Evolutionary conservation across 2,888 invertebrate species (phyloP), one percentile per base, ranked within the genome.

Genomic region (Chirona hameri): DNA sequence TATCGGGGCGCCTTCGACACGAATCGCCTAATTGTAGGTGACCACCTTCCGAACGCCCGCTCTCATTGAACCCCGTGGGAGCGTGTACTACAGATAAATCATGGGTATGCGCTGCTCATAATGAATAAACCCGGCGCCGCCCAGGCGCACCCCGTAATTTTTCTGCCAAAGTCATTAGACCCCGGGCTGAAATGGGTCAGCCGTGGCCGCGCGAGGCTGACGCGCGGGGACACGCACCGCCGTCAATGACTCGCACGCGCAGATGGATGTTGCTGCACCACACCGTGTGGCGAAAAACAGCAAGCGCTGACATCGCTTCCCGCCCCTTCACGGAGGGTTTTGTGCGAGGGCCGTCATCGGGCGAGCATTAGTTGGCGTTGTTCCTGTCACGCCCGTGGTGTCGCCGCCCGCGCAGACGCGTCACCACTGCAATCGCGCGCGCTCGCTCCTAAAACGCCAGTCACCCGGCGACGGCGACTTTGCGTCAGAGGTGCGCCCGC

Each of bases 111-210:
- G 65, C 65, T 10, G 65, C 10, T 3, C 65, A n/a, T 65, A 65
- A 65, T 65, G 65, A 65, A 65, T 65, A 65, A 65, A 65, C 65
- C 65, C 65, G 65, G 27, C 27, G 27, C 65, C 65, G 65, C 65
- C 65, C 65, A 5, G 52, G 27, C 27, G 65, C 10, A 27, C 65
- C 65, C 65, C 65, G 10, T 65, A 65, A 65, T 65, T 65, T 27
- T 4, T n/a, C 65, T 27, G 65, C 65, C n/a, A n/a, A n/a, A n/a
- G 27, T 65, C 65, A 65, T 65, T 65, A 65, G 60, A 14, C n/a
- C 65, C n/a, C n/a, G n/a, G 7, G 65, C 27, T 27, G 65, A 65
- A 65, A n/a, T 65, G 65, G 65, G 65, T 65, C 65, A 65, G n/a
- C 27, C 24, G 60, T 18, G 60, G 24, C 7, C 18, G 24, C 24